phyloP scores from a whole-genome alignment of 1,140 invertebrate species.

The Monomorium pharaonis region DNA sequence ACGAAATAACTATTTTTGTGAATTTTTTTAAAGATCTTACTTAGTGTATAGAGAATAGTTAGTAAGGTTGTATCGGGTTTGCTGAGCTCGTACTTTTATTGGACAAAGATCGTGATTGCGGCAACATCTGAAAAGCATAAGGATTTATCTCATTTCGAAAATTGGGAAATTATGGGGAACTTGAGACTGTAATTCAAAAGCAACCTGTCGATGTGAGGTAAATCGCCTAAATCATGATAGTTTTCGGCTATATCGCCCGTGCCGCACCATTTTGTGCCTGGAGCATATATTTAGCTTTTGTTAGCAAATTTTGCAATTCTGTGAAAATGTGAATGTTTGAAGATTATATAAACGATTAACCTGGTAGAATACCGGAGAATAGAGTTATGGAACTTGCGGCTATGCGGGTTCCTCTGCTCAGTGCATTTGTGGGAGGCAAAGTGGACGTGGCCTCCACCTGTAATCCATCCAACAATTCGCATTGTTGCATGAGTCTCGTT shows the following conservation, averaged over 20 bases:
- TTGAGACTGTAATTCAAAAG: background rate
- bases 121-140: slow-evolving; percentile 88
- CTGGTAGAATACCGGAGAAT: slow-evolving; percentile 91
- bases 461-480: slow-evolving; percentile 87
- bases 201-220: slow-evolving; percentile 89
- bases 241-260: slow-evolving; percentile 93
- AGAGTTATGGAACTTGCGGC: slow-evolving; percentile 88
- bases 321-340: background rate
- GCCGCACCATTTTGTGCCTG: slow-evolving; percentile 96
- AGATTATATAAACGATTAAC: slow-evolving; percentile 80
- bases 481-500: slow-evolving; percentile 91
- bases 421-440: slow-evolving; percentile 75
- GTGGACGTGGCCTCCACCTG: slow-evolving; percentile 73
- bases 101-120: slow-evolving; percentile 93
- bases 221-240: slow-evolving; percentile 92
- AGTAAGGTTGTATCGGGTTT: slow-evolving; percentile 91
- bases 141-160: slow-evolving; percentile 8
- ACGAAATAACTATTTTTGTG: background rate
- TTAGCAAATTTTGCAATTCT: background rate
- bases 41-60: slow-evolving; percentile 95
- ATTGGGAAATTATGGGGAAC: background rate
- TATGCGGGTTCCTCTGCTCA: slow-evolving; percentile 83
- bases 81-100: slow-evolving; percentile 90
- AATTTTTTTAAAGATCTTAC: slow-evolving; percentile 82
- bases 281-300: slow-evolving; percentile 62